Evolutionary conservation across 2,797 vertebrate genomes (phyloP), one percentile per base, ranked within the genome.

Genomic region (Pantherophis vulpinus): DNA sequence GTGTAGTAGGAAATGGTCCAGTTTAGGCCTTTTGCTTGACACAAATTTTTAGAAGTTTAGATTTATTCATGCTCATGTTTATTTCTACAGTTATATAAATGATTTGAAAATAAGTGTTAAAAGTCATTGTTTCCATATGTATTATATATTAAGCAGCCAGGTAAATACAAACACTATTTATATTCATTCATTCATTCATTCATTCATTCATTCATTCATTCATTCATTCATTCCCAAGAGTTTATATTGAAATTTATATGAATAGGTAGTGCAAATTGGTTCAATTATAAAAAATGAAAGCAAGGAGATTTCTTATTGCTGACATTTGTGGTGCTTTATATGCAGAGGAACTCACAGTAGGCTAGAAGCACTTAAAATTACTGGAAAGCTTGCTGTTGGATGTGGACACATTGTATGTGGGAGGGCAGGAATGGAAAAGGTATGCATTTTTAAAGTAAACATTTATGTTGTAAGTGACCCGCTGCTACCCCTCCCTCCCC

Each of bases 371-470:
- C 32, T 56, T 47, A 90, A 37, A 87, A 87, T 58, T 18, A 51
- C 86, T 61, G 42, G 87, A 91, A 88, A 61, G 87, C 6, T 56
- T 87, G 32, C 90, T 42, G 87, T 10, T 58, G 90, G 47, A 58
- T 18, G 11, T 91, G 55, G 59, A 90, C 29, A 32, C 16, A 91
- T 93, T 90, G 1, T 6, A 9, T 87, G 11, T 89, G 54, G 92
- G 1, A 23, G 8, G 59, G 90, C 10, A 32, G 94, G 74, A 11
- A 55, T 42, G 3, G 0, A 18, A 60, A 93, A 91, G 83, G 51
- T 20, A 4, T 1, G 0, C 56, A 16, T 94, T 95, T 95, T 87
- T 94, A 94, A 93, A 95, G 93, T 95, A 96, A 97, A 95, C 96
- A 94, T 97, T 97, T 87, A 87, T 91, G 90, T 3, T 95, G 95